Conservation (phyloP, 2,888 invertebrate species). For the Agonopterix alstromeriana region DNA sequence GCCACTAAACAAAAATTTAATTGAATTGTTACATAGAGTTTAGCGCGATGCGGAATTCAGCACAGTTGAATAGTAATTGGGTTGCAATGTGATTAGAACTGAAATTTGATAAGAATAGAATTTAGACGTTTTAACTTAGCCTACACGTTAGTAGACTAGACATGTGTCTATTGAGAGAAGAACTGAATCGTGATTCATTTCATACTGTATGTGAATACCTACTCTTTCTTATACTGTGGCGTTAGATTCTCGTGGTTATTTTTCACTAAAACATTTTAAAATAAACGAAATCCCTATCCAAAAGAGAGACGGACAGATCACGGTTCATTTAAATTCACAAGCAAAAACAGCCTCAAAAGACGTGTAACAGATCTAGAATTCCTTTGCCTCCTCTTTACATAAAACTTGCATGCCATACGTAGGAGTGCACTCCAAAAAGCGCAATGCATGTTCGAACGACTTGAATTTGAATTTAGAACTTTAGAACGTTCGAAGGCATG, state of each 20-base stretch:
- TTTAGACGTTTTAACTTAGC: no score
- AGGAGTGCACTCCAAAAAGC: neutral
- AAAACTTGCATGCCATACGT: slow-evolving; percentile 3
- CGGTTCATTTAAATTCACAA: slow-evolving; percentile 1
- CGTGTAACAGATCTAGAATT: slow-evolving; percentile 3
- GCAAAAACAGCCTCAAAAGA: neutral
- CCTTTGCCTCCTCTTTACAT: slow-evolving; percentile 4
- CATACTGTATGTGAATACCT: no score
- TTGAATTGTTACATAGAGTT: no score
- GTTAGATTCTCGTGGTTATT: neutral
- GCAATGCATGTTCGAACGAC: neutral
- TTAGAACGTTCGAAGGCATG: slow-evolving; percentile 2
- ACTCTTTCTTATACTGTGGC: neutral
- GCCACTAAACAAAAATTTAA: no score
- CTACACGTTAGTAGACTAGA: no score
- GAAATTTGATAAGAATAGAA: no score
- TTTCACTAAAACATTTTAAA: neutral
- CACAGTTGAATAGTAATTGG: no score
- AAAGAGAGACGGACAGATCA: neutral
- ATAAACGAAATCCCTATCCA: neutral
- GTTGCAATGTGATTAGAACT: no score
- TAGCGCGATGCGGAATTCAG: no score
- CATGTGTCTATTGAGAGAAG: no score
- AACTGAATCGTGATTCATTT: no score
- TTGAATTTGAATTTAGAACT: slow-evolving; percentile 2